These are phyloP conservation scores for Typhlomys cinereus DNA, from an alignment of 2,113 vertebrate species.

Conservation along the genomic window DNA sequence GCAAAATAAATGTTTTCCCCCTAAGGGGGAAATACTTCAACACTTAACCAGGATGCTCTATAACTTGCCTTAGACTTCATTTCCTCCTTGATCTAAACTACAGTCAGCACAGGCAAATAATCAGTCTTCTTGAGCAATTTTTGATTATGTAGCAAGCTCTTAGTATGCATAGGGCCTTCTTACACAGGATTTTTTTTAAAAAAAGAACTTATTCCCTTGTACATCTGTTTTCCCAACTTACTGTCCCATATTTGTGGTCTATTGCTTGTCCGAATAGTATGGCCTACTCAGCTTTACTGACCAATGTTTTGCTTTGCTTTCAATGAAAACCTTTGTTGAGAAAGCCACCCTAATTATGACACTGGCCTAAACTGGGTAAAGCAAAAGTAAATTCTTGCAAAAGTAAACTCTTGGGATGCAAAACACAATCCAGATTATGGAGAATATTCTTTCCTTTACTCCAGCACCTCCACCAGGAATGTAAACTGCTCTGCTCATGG, in stretches of 20 bases:
- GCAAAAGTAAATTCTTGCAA: neutral
- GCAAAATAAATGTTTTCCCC: neutral
- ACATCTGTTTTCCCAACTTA: neutral
- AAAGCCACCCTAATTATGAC: neutral
- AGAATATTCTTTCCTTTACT: conserved; percentile 20
- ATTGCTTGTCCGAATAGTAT: conserved; percentile 30
- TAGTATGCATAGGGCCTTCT: neutral
- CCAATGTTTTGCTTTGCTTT: conserved; percentile 38
- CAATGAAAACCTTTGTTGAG: neutral
- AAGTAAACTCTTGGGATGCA: neutral
- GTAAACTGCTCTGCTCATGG: neutral
- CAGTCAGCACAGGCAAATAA: conserved; percentile 5
- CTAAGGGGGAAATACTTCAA: neutral
- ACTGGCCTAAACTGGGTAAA: conserved; percentile 13
- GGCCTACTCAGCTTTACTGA: neutral
- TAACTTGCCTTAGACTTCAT: conserved; percentile 13
- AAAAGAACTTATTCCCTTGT: neutral
- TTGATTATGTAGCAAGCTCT: neutral
- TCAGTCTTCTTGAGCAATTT: neutral
- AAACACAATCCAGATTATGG: neutral
- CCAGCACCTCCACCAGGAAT: neutral
- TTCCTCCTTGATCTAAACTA: neutral
- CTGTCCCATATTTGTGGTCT: neutral
- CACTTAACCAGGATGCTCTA: neutral
- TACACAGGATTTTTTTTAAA: neutral